Base-by-base conservation (phyloP, 2,113 vertebrate species). In the Bostrychus sinensis region DNA sequence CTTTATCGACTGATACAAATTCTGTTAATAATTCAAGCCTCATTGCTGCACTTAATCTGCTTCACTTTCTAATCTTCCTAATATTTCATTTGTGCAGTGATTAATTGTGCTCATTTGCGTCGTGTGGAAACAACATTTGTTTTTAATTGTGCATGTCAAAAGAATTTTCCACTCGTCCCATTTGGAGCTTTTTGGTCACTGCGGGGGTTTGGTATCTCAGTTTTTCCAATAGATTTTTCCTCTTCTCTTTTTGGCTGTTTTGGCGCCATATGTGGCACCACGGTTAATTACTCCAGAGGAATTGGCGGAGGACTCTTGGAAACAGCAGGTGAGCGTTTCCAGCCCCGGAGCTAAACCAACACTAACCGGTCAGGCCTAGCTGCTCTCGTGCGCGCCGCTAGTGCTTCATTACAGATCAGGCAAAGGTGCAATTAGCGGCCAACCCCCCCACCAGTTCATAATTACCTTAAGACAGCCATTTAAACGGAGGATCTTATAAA, bases 381-480 rank as follows among this genome's bases (percentile, higher is more conserved):
- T 75, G 79, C 81, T 57, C 77, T 74, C 59, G 3, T 74, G 79
- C 86, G 84, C 43, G 82, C 77, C 72, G 85, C 51, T 78, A 62
- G 73, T 82, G 83, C 79, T 85, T 84, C 85, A 86, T 86, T 86
- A 88, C 81, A 84, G 86, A 89, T 90, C 89, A 89, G 82, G 79
- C 81, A 82, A n/a, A 87, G 80, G 81, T 79, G 86, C 88, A 89
- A 90, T 91, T 90, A 91, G 86, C 9, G 62, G 67, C 61, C 69
- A 41, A 61, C 63, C 84, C 77, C 59, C 84, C 72, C 64, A 66
- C 72, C 17, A 56, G 70, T 83, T 82, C 65, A 75, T 88, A 89
- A 89, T 90, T 90, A 91, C 84, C 89, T 89, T 88, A 89, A 91
- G 84, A 89, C 85, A 85, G 75, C 83, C 86, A 85, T 82, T 91